Conservation (phyloP, 2,888 invertebrate species). For the Parascotia fuliginaria region DNA sequence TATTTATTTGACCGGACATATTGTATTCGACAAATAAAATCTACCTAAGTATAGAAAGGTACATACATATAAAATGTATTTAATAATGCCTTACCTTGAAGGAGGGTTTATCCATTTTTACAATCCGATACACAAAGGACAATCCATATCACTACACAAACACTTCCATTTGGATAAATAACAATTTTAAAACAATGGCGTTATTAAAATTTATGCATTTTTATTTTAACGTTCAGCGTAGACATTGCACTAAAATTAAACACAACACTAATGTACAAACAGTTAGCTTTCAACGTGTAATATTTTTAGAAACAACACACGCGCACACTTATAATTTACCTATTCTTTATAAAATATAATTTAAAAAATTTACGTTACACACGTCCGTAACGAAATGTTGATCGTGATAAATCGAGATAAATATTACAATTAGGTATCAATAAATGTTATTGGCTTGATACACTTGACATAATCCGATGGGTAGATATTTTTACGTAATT, state of each 20-base stretch:
- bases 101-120: conserved; percentile 77
- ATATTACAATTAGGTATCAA: conserved; percentile 37
- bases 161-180: conserved; percentile 48
- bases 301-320: conserved; percentile 59
- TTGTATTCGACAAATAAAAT: background rate
- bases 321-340: conserved; percentile 20
- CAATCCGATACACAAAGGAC: conserved; percentile 67
- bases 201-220: conserved; percentile 61
- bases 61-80: conserved; percentile 16
- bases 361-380: conserved; percentile 32
- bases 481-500: conserved; percentile 13
- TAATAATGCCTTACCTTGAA: conserved; percentile 66
- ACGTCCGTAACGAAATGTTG: conserved; percentile 35
- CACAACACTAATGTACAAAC: conserved; percentile 47
- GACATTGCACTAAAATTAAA: conserved; percentile 70
- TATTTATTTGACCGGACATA: conserved; percentile 9
- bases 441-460: conserved; percentile 24
- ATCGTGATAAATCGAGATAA: conserved; percentile 41
- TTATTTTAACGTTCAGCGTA: conserved; percentile 60
- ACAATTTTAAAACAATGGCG: conserved; percentile 55
- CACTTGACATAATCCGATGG: conserved; percentile 19
- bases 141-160: conserved; percentile 54
- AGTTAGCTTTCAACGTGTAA: conserved; percentile 57
- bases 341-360: conserved; percentile 30
- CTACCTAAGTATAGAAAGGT: too few species aligned